These are phyloP conservation scores for Condylostylus longicornis DNA, from an alignment of 1,140 invertebrate species.

Conservation along the genomic window DNA sequence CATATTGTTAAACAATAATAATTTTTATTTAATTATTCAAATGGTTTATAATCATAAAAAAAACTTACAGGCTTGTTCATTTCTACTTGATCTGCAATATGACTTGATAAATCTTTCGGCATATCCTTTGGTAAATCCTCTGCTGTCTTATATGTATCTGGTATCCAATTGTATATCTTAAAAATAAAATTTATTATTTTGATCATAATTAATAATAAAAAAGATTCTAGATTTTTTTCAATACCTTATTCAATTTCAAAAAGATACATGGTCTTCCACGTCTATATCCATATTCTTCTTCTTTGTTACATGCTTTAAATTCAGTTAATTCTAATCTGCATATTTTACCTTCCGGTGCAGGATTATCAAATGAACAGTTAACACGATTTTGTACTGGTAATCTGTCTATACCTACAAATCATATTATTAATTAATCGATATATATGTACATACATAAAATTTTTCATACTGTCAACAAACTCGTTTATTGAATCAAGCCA, in stretches of 20 bases:
- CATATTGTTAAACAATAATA: neutral
- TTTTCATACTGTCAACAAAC: too few relatives aligned
- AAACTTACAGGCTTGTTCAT: too few relatives aligned
- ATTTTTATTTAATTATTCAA: neutral
- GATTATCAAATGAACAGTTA: slow-evolving; percentile 24
- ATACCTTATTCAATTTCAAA: slow-evolving; percentile 62
- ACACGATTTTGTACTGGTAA: slow-evolving; percentile 25
- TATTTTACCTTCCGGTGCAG: slow-evolving; percentile 19
- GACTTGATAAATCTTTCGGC: slow-evolving; percentile 56
- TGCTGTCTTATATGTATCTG: slow-evolving; percentile 58
- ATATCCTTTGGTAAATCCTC: slow-evolving; percentile 50
- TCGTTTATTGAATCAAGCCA: slow-evolving; percentile 65
- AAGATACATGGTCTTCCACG: slow-evolving; percentile 65
- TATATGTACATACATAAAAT: slow-evolving; percentile 25
- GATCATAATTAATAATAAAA: neutral
- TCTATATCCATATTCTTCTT: slow-evolving; percentile 62
- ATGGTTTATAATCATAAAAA: too few relatives aligned
- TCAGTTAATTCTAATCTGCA: slow-evolving; percentile 17
- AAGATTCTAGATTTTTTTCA: neutral
- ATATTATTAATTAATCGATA: neutral
- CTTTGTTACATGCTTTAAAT: slow-evolving; percentile 37
- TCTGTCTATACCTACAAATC: slow-evolving; percentile 9
- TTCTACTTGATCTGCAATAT: slow-evolving; percentile 48
- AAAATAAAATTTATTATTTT: slow-evolving; percentile 6
- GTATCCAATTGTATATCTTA: slow-evolving; percentile 69